Percentiles rank a stretch among this genome's conserved stretches.
Evolutionary conservation across 2,113 vertebrate genomes (phyloP).

Genomic region (Ivindomyrus marchei): DNA sequence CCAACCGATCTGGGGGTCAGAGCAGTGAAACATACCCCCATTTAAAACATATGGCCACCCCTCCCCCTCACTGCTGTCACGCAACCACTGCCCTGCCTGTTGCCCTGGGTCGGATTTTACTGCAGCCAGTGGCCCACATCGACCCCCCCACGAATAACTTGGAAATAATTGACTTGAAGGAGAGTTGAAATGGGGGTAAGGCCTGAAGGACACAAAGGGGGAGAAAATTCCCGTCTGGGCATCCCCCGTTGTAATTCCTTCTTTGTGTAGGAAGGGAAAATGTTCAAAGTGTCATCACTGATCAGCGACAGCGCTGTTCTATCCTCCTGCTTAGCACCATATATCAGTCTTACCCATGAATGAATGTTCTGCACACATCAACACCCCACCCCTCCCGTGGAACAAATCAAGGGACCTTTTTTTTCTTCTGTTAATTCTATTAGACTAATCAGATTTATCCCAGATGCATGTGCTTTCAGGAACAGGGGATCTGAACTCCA

Average conservation of each 20-base stretch:
- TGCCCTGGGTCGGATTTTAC: slow-evolving; percentile 57
- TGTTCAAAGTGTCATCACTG: background rate
- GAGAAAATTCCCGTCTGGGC: background rate
- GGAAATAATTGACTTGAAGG: slow-evolving; percentile 11
- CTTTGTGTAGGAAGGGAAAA: slow-evolving; percentile 10
- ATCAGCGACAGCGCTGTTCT: background rate
- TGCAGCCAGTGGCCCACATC: slow-evolving; percentile 50
- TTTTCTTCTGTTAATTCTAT: slow-evolving; percentile 22
- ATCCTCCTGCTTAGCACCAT: background rate
- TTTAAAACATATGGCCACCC: slow-evolving; percentile 11
- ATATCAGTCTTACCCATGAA: background rate
- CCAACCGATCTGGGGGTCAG: slow-evolving; percentile 37
- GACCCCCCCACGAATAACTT: slow-evolving; percentile 7
- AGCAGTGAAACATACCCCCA: slow-evolving; percentile 38
- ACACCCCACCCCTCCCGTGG: background rate
- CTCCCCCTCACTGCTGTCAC: slow-evolving; percentile 48
- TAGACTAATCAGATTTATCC: slow-evolving; percentile 47
- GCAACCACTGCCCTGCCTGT: slow-evolving; percentile 54
- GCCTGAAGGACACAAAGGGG: slow-evolving; percentile 11
- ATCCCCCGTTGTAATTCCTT: slow-evolving; percentile 17
- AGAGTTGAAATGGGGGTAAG: background rate
- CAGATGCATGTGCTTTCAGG: slow-evolving; percentile 38
- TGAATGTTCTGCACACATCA: background rate
- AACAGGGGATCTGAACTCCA: slow-evolving; percentile 45
- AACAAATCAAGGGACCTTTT: slow-evolving; percentile 15